Percentiles rank a stretch among this genome's conserved stretches.
Evolutionary conservation across 2,113 vertebrate genomes (phyloP).

Genomic region (Labrus mixtus): DNA sequence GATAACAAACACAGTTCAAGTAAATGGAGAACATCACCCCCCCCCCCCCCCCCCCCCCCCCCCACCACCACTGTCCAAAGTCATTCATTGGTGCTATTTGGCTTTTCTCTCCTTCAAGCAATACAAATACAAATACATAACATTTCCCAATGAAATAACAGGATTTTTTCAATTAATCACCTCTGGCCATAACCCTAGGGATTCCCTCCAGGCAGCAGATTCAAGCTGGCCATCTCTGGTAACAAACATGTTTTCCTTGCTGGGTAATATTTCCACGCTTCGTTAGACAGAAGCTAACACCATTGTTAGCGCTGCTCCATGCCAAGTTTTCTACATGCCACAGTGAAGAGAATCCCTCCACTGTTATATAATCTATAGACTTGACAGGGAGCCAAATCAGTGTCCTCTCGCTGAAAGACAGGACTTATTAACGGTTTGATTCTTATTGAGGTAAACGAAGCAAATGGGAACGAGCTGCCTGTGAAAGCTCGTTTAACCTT

Average conservation of each 20-base stretch:
- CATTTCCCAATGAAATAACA: not conserved
- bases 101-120: not conserved
- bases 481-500: conserved; percentile 57
- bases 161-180: conserved; percentile 2
- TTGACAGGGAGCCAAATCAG: conserved; percentile 68
- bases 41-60: no score
- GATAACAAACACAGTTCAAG: not conserved
- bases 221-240: conserved; percentile 25
- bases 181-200: conserved; percentile 5
- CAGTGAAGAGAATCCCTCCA: conserved; percentile 57
- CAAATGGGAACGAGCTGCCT: conserved; percentile 49
- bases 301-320: conserved; percentile 67
- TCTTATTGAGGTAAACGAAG: conserved; percentile 73
- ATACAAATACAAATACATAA: not conserved
- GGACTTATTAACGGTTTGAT: conserved; percentile 67
- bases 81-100: no score
- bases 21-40: not conserved
- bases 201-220: conserved; percentile 34
- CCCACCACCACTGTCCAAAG: no score
- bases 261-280: conserved; percentile 70
- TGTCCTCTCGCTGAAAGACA: conserved; percentile 56
- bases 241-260: conserved; percentile 62
- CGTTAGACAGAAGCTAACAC: conserved; percentile 55
- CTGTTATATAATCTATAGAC: conserved; percentile 64
- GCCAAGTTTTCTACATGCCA: conserved; percentile 67